Percentiles rank a stretch among this genome's conserved stretches.
Evolutionary conservation across 1,140 invertebrate species (phyloP).

Genomic region (Metaphire vulgaris): DNA sequence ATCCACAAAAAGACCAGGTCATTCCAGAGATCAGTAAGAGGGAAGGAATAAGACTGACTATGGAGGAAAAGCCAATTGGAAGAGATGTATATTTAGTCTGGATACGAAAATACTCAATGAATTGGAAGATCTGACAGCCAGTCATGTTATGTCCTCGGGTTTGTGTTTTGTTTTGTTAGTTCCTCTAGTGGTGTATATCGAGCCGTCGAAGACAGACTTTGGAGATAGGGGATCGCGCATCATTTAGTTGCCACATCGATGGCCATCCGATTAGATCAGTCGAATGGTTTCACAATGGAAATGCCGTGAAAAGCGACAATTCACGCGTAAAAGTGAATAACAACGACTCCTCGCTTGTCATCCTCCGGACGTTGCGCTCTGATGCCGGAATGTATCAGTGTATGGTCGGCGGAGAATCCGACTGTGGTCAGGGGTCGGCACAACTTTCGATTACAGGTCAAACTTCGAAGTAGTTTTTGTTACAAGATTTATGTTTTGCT

Average conservation of each 20-base stretch:
- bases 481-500: no score
- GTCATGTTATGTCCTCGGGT: no score
- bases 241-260: slow-evolving; percentile 76
- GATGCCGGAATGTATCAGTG: slow-evolving; percentile 98
- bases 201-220: slow-evolving; percentile 43
- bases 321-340: slow-evolving; percentile 19
- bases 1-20: no score
- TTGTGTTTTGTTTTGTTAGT: neutral
- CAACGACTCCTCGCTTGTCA: slow-evolving; percentile 56
- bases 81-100: no score
- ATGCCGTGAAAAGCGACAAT: neutral
- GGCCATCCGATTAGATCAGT: slow-evolving; percentile 82
- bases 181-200: neutral
- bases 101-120: no score
- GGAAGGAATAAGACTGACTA: no score
- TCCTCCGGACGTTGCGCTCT: slow-evolving; percentile 83
- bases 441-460: slow-evolving; percentile 81
- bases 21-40: no score
- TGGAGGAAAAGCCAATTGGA: no score
- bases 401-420: slow-evolving; percentile 62
- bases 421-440: slow-evolving; percentile 71
- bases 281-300: slow-evolving; percentile 84
- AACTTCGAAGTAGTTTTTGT: no score
- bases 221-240: slow-evolving; percentile 82
- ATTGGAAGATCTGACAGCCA: no score